These are phyloP conservation scores for Eledone cirrhosa DNA, from an alignment of 2,888 invertebrate species.

Conservation along the genomic window DNA sequence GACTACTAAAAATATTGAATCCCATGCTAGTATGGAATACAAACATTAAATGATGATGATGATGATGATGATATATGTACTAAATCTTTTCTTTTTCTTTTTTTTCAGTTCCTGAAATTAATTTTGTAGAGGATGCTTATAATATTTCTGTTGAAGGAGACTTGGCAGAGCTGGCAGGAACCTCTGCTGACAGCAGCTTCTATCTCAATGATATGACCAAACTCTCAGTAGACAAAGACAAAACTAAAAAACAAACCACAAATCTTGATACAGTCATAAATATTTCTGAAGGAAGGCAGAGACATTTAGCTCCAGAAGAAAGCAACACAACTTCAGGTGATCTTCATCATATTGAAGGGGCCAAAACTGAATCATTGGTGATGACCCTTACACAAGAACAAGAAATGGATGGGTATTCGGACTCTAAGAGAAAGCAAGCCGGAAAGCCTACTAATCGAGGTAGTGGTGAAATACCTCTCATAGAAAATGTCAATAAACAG, in stretches of 20 bases:
- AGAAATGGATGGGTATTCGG: conserved; percentile 33
- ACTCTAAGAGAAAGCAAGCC: conserved; percentile 41
- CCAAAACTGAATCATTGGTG: not conserved
- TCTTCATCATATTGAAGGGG: not conserved
- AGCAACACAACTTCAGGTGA: conserved; percentile 33
- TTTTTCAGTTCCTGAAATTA: conserved; percentile 46
- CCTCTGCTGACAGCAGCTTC: conserved; percentile 90
- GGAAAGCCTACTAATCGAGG: conserved; percentile 38
- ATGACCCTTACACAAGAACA: conserved; percentile 29
- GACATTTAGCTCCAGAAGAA: conserved; percentile 40
- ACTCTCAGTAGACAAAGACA: conserved; percentile 67
- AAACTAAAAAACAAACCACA: conserved; percentile 46
- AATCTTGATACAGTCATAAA: conserved; percentile 35
- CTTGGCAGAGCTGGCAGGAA: conserved; percentile 86
- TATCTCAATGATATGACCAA: conserved; percentile 93
- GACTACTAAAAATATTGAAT: too few species aligned
- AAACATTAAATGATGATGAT: too few species aligned
- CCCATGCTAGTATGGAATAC: too few species aligned
- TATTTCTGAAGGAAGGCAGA: conserved; percentile 37
- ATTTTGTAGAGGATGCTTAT: conserved; percentile 87
- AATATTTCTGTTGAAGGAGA: conserved; percentile 98
- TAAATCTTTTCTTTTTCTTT: not conserved
- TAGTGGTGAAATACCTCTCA: conserved; percentile 46
- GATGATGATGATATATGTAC: too few species aligned
- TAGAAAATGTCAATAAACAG: conserved; percentile 40